Evolutionary conservation across 92 coral and sea anemone genomes (phyloP), one percentile per base, ranked within the genome.

Genomic region (Paramuricea clavata): DNA sequence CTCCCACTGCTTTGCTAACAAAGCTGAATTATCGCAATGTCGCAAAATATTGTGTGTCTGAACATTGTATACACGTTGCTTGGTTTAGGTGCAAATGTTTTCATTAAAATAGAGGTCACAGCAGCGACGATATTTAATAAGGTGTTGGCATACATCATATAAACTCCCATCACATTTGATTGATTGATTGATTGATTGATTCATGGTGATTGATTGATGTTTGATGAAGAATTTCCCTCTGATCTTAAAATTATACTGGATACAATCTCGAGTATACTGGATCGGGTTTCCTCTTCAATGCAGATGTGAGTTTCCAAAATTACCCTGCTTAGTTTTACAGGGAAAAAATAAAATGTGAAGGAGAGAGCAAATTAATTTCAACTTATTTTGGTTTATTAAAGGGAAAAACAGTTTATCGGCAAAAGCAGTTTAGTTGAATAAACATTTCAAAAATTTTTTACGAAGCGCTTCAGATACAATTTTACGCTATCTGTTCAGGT

Each of bases 101-200:
- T 54, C 26, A 21, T 21, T 54, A 54, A 54, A 54, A 19, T 9
- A 19, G 26, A 54, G 62, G 62, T 54, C 62, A 54, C 3, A 21
- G 23, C 17, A 21, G 27, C 62, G 22, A 19, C 27, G 62, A 19
- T 54, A 54, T 54, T 54, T 54, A 54, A 54, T 54, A 54, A 54
- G 23, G 62, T 13, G 62, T 0, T 54, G 62, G 62, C 62, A 54
- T 54, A 54, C 27, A 21, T 2, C 62, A 10, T 19, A 54, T 21
- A 54, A 54, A 54, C 62, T 54, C 62, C 52, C 62, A 54, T 54
- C 25, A 19, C 62, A 21, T 54, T 54, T 54, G 62, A 54, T 54
- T 19, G 62, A 54, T 54, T 21, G 7, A 0, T n/a, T 23, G 26
- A 54, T 16, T 54, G 62, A 54, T 54, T 6, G 26, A 7, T 54